Evolutionary conservation across 2,797 vertebrate genomes (phyloP).

Genomic region (Serranus cabrilla): DNA sequence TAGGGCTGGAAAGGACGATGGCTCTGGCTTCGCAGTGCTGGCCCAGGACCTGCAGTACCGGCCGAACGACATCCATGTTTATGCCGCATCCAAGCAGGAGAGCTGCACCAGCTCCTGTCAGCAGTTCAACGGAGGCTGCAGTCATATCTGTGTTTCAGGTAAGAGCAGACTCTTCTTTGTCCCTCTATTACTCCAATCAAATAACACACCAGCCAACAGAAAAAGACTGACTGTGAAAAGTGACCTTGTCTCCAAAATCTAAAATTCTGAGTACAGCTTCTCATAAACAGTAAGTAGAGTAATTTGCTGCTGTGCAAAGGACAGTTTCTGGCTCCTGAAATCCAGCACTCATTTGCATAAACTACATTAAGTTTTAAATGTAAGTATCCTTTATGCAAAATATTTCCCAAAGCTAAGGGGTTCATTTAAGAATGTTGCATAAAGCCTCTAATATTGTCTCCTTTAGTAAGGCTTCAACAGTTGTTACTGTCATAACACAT

Average conservation of each 20-base stretch:
- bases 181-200: too few relatives aligned
- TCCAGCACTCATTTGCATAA: too few relatives aligned
- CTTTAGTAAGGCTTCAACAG: too few relatives aligned
- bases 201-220: background rate
- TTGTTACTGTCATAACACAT: too few relatives aligned
- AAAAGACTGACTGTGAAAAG: background rate
- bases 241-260: background rate
- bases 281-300: background rate
- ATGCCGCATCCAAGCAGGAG: conserved; percentile 87
- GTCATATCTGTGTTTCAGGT: conserved; percentile 94
- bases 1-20: conserved; percentile 92
- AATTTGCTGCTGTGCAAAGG: background rate
- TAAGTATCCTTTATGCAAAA: too few relatives aligned
- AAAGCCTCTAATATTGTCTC: too few relatives aligned
- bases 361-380: too few relatives aligned
- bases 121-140: conserved; percentile 96
- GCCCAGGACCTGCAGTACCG: conserved; percentile 83
- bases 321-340: background rate
- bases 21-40: conserved; percentile 88
- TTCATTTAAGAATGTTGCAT: too few relatives aligned
- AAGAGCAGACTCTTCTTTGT: conserved; percentile 35
- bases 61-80: conserved; percentile 90
- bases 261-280: background rate
- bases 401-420: too few relatives aligned
- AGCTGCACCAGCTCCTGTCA: conserved; percentile 91